A percentile compares a stretch with the other conserved stretches of the same genome.
Evolutionary conservation across 2,888 invertebrate species (phyloP).

Genomic region (Tupiocoris notatus): DNA sequence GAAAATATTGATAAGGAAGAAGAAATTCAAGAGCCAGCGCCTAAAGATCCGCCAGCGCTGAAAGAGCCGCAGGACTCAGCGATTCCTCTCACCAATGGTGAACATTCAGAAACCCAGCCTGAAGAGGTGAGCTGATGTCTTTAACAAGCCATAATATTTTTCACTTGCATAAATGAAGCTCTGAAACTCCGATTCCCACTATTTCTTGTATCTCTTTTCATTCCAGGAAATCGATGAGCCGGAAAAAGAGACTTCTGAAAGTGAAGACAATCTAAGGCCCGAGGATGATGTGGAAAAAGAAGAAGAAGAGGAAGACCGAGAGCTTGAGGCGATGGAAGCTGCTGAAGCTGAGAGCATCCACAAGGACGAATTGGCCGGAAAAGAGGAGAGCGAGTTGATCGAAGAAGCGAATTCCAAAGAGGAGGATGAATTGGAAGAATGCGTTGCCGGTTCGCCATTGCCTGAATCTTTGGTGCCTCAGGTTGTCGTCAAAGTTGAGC

Average conservation of each 20-base stretch:
- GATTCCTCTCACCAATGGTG: constrained; percentile 24
- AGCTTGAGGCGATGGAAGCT: constrained; percentile 45
- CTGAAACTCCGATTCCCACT: no score
- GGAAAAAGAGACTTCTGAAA: constrained; percentile 15
- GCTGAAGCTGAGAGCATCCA: constrained; percentile 22
- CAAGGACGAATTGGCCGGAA: neutral
- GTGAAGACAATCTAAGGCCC: constrained; percentile 19
- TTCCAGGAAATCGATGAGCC: constrained; percentile 12
- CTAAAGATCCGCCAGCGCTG: neutral
- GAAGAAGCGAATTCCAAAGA: constrained; percentile 36
- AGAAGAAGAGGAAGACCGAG: constrained; percentile 54
- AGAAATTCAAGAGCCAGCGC: neutral
- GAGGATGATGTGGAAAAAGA: constrained; percentile 27
- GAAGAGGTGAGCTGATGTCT: constrained; percentile 27
- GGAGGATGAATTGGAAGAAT: neutral
- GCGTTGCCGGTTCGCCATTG: neutral
- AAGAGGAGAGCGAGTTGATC: neutral
- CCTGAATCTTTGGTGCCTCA: neutral
- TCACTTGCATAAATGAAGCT: no score
- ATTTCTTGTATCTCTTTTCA: no score
- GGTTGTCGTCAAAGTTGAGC: neutral
- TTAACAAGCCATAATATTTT: no score
- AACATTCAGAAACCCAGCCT: constrained; percentile 9
- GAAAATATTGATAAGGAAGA: neutral
- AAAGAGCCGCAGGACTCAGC: neutral